These are phyloP conservation scores for Keiferia lycopersicella DNA, from an alignment of 2,888 invertebrate species.

Conservation along the genomic window DNA sequence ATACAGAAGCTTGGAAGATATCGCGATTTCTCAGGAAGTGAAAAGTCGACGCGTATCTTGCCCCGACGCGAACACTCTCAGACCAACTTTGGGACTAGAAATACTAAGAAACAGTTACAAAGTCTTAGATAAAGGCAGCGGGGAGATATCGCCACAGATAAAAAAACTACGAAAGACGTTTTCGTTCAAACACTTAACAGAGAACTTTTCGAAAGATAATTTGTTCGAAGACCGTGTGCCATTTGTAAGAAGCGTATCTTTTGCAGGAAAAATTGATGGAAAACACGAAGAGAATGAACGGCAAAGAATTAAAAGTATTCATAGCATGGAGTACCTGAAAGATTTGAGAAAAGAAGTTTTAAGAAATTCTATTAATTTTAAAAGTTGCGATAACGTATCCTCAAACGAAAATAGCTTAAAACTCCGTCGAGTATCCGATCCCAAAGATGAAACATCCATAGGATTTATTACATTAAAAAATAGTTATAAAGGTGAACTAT, in stretches of 20 bases:
- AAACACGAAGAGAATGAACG: conserved; percentile 40
- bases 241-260: conserved; percentile 51
- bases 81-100: conserved; percentile 48
- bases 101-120: conserved; percentile 63
- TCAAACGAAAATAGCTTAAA: conserved; percentile 34
- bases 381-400: conserved; percentile 57
- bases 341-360: conserved; percentile 60
- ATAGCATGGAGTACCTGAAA: conserved; percentile 47
- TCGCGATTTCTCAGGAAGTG: conserved; percentile 66
- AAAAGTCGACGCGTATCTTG: conserved; percentile 72
- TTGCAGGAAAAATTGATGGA: conserved; percentile 37
- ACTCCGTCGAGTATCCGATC: conserved; percentile 39
- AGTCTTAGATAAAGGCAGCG: conserved; percentile 50
- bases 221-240: conserved; percentile 36
- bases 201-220: conserved; percentile 45
- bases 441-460: conserved; percentile 26
- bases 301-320: conserved; percentile 51
- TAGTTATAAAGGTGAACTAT: conserved; percentile 36
- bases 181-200: conserved; percentile 55
- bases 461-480: conserved; percentile 34
- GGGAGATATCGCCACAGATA: conserved; percentile 57
- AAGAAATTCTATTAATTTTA: conserved; percentile 49
- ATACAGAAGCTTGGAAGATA: conserved; percentile 69
- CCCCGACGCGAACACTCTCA: conserved; percentile 45
- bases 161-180: conserved; percentile 62